Conservation (phyloP, 1,140 invertebrate species). For the Choristoneura fumiferana region DNA sequence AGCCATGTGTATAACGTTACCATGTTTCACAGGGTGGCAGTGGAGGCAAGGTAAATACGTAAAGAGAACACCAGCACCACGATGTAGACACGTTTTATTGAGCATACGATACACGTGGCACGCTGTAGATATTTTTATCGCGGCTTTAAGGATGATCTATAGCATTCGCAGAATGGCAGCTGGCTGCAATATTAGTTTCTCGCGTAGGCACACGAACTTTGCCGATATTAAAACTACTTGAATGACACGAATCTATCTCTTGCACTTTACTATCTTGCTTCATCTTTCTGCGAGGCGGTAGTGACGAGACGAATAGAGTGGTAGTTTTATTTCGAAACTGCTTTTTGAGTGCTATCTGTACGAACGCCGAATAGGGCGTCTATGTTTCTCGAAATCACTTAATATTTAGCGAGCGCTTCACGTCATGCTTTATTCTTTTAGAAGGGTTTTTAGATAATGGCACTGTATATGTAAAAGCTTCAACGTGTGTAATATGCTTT, state of each 20-base stretch:
- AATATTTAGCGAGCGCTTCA: background rate
- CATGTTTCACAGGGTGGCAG: conserved; percentile 70
- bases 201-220: conserved; percentile 1
- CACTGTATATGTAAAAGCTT: conserved; percentile 10
- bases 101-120: conserved; percentile 44
- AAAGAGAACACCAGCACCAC: conserved; percentile 27
- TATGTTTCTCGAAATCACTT: background rate
- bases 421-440: background rate
- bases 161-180: conserved; percentile 41
- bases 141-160: conserved; percentile 33
- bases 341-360: background rate
- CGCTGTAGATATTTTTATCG: conserved; percentile 39
- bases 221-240: background rate
- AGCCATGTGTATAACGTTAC: conserved; percentile 21
- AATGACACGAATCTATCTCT: background rate
- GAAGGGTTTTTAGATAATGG: background rate
- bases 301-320: background rate
- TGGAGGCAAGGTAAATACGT: conserved; percentile 68
- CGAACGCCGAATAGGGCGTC: background rate
- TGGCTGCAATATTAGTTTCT: conserved; percentile 11
- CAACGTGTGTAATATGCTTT: conserved; percentile 4
- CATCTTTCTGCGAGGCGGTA: background rate
- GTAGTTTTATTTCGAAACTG: background rate
- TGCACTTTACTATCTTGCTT: conserved; percentile 10
- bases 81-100: conserved; percentile 37